A percentile compares a stretch with the other conserved stretches of the same genome.
These are phyloP conservation scores for Hymenopus coronatus DNA, from an alignment of 2,888 invertebrate genomes.

Conservation along the genomic window DNA sequence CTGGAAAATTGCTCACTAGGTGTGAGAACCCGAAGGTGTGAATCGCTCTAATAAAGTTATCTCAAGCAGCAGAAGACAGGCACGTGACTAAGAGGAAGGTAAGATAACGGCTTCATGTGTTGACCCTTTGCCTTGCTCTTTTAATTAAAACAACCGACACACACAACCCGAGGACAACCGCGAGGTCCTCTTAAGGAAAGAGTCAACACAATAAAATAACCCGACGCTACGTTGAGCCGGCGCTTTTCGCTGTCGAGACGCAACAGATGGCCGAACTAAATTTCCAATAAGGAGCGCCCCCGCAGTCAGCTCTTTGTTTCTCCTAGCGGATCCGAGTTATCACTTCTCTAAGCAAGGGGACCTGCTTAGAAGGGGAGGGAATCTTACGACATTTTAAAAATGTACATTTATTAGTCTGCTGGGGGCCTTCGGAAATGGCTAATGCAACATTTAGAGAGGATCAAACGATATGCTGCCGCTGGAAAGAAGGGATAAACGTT, in stretches of 20 bases:
- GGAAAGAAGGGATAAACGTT: too few species aligned
- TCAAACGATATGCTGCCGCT: too few species aligned
- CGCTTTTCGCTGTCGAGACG: not conserved
- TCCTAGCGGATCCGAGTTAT: too few species aligned
- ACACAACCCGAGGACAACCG: not conserved
- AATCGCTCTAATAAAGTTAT: not conserved
- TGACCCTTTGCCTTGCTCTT: constrained; percentile 10
- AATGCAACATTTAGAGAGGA: too few species aligned
- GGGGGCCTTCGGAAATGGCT: too few species aligned
- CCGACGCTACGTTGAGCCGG: not conserved
- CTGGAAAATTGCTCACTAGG: too few species aligned
- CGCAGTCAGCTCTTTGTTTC: too few species aligned
- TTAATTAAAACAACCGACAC: constrained; percentile 17
- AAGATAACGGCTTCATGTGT: constrained; percentile 3
- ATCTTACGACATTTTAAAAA: too few species aligned
- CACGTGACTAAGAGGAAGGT: not conserved
- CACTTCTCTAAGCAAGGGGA: too few species aligned
- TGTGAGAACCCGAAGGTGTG: not conserved
- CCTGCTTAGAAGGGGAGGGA: too few species aligned
- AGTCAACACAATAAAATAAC: constrained; percentile 17
- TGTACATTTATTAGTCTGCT: too few species aligned
- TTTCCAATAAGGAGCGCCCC: not conserved
- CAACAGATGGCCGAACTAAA: constrained; percentile 1
- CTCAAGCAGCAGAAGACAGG: not conserved
- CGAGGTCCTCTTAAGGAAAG: not conserved